Percentiles rank a stretch among this genome's conserved stretches.
Conservation (phyloP, 2,113 vertebrate genomes). For the Spheniscus mendiculus region DNA sequence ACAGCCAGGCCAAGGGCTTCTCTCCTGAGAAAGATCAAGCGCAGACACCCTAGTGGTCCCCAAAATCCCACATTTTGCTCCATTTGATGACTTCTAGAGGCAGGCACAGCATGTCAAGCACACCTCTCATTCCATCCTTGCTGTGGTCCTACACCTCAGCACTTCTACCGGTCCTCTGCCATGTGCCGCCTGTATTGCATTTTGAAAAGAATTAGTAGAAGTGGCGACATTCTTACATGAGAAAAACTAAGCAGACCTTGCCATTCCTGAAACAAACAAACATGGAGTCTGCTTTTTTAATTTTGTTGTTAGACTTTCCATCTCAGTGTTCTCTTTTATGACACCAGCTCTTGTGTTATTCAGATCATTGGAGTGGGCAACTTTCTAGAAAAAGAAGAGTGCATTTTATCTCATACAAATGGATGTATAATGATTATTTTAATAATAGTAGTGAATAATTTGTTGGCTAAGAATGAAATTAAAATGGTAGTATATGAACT, state of each 20-base stretch:
- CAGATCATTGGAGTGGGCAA: neutral
- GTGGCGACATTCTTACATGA: neutral
- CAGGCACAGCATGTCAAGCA: accelerated
- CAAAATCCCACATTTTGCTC: neutral
- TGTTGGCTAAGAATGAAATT: neutral
- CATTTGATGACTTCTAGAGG: neutral
- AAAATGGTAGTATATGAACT: neutral
- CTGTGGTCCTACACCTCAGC: neutral
- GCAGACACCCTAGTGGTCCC: accelerated
- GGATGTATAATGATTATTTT: neutral
- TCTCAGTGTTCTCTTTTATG: neutral
- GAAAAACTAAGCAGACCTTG: neutral
- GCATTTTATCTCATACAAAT: neutral
- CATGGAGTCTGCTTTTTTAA: neutral
- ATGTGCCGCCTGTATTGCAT: neutral
- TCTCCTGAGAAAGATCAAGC: neutral
- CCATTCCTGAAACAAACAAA: neutral
- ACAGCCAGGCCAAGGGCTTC: neutral
- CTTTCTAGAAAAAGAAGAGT: neutral
- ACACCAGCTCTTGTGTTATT: neutral
- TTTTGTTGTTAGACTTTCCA: neutral
- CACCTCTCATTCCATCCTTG: neutral
- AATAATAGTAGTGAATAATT: neutral
- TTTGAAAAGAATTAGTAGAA: neutral
- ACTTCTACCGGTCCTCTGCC: neutral